phyloP scores from a whole-genome alignment of 2,888 invertebrate genomes.

The Acrocyrtus sp. region DNA sequence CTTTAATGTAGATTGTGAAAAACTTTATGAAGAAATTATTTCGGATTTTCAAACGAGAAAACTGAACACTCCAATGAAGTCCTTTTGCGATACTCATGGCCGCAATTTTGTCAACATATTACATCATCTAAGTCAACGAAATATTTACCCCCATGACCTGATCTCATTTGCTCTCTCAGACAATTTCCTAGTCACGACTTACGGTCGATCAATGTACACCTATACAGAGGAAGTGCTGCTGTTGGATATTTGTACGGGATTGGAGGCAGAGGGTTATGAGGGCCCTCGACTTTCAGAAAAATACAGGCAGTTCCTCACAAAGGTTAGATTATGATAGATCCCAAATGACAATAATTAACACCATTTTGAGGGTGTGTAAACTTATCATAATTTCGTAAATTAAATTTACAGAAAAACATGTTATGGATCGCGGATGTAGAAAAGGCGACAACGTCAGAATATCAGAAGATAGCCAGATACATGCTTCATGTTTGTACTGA shows the following conservation, averaged over 20 bases:
- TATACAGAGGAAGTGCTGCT: constrained; percentile 32
- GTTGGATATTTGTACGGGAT: constrained; percentile 31
- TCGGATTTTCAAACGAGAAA: constrained; percentile 69
- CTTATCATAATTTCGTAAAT: background rate
- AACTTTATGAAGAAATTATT: constrained; percentile 68
- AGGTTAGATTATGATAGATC: constrained; percentile 28
- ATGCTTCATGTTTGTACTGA: constrained; percentile 27
- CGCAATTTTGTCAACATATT: constrained; percentile 73
- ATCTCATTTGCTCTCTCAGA: constrained; percentile 65
- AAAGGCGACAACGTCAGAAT: constrained; percentile 18
- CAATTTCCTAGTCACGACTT: constrained; percentile 29
- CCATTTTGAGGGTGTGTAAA: background rate
- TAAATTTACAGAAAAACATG: constrained; percentile 39
- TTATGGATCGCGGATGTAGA: constrained; percentile 40
- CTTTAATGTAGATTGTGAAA: constrained; percentile 71
- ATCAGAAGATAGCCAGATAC: constrained; percentile 38
- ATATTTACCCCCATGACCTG: constrained; percentile 72
- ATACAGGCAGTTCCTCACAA: constrained; percentile 35
- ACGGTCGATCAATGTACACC: constrained; percentile 42
- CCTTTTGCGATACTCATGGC: constrained; percentile 68
- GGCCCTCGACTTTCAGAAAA: constrained; percentile 39
- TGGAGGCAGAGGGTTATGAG: constrained; percentile 25
- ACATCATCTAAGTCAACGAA: constrained; percentile 71
- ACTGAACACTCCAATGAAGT: constrained; percentile 71
- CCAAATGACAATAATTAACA: no score